Conservation (phyloP, 1,140 invertebrate species). For the Harpegnathos saltator region DNA sequence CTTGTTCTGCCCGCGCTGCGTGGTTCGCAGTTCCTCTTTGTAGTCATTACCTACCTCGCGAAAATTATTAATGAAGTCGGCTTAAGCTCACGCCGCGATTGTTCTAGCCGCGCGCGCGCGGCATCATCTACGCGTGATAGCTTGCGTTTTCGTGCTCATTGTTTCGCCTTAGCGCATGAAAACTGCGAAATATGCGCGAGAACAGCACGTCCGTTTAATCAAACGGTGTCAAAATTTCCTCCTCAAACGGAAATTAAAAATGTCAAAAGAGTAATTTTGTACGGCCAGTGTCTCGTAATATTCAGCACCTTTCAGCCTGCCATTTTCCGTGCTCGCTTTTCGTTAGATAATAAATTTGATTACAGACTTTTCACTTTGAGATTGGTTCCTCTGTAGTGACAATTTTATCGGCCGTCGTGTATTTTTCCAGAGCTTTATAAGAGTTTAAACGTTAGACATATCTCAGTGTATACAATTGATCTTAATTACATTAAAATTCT, state of each 20-base stretch:
- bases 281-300: background rate
- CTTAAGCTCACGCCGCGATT: conserved; percentile 54
- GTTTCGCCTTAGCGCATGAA: conserved; percentile 5
- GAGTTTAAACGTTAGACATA: background rate
- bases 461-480: no score
- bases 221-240: background rate
- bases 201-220: background rate
- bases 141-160: conserved; percentile 34
- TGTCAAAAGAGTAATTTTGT: background rate
- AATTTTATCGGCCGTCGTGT: background rate
- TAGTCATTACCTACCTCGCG: conserved; percentile 55
- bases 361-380: background rate
- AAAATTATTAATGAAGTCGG: conserved; percentile 63
- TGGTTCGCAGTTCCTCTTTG: conserved; percentile 58
- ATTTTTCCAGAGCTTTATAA: background rate
- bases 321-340: background rate
- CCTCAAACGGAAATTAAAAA: background rate
- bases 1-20: conserved; percentile 48
- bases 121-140: conserved; percentile 44
- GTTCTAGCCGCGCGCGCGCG: conserved; percentile 18
- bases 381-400: background rate
- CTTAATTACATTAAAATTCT: background rate
- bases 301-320: background rate
- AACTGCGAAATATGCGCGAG: background rate
- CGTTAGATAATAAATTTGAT: background rate